phyloP scores from a whole-genome alignment of 2,797 vertebrate genomes.

The Myripristis murdjan region DNA sequence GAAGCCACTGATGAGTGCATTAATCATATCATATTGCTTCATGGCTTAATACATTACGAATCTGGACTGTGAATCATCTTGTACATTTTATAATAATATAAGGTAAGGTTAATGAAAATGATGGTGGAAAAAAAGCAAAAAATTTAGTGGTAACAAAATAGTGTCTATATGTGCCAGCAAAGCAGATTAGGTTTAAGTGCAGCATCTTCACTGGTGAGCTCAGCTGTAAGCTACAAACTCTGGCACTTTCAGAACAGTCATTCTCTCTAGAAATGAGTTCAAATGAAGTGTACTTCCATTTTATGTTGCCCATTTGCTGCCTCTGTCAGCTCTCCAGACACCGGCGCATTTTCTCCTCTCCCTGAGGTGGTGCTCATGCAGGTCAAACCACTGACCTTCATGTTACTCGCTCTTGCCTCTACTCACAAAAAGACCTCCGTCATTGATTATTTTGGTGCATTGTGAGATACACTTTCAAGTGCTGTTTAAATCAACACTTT shows the following conservation, averaged over 20 bases:
- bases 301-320: slow-evolving; percentile 46
- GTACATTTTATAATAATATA: background rate
- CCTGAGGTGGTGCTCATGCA: slow-evolving; percentile 13
- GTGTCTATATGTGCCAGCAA: no score
- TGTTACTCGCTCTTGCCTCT: slow-evolving; percentile 8
- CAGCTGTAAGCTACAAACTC: slow-evolving; percentile 40
- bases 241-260: slow-evolving; percentile 42
- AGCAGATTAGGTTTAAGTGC: background rate
- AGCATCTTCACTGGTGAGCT: slow-evolving; percentile 44
- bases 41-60: background rate
- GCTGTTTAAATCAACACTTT: no score
- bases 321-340: slow-evolving; percentile 50
- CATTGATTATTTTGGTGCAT: background rate
- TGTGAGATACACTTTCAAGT: background rate
- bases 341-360: slow-evolving; percentile 30
- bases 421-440: background rate
- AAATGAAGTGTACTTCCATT: slow-evolving; percentile 51
- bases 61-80: background rate
- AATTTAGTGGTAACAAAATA: no score
- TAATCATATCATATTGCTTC: background rate
- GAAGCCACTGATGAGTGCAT: background rate
- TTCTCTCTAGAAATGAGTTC: slow-evolving; percentile 62
- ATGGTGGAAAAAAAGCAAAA: no score
- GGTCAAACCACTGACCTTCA: slow-evolving; percentile 57
- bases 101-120: slow-evolving; percentile 2